Base-by-base conservation (phyloP, 1,140 invertebrate species). In the Maconellicoccus hirsutus region DNA sequence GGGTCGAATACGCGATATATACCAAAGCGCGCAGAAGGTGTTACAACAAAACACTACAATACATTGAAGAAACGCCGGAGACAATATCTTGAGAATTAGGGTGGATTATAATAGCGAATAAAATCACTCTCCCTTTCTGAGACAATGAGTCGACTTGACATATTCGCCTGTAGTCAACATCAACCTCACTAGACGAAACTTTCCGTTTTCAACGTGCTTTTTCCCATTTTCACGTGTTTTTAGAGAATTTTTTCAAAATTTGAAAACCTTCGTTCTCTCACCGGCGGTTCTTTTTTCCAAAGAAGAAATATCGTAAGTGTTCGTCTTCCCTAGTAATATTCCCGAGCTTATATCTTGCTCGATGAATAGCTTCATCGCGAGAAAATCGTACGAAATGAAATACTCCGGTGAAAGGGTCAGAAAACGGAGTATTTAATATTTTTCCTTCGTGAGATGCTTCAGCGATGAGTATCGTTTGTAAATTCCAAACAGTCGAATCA, bases 11-110 rank as follows among this genome's bases (percentile, higher is more conserved):
- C 33, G n/a, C 12, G n/a, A n/a, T n/a, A n/a, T n/a, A n/a, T n/a
- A n/a, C n/a, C n/a, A n/a, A n/a, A n/a, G n/a, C n/a, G n/a, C n/a
- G 42, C 6, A 14, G 42, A 52, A 52, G 42, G 42, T 52, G 42
- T 52, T 52, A 52, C 3, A 19, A 52, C 12, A 52, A 52, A 52
- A 52, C 42, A 52, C 42, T 19, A 52, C 33, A 38, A 6, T 52
- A 52, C n/a, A 52, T 19, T 8, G 6, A 52, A 52, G 42, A 14
- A 14, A 19, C n/a, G 16, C 42, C 42, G 42, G 42, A 52, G 42
- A 52, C 42, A 52, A 52, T 52, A 52, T 52, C 42, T 52, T 52
- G 42, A 52, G 42, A 52, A 52, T 52, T 52, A 52, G 42, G 42
- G 42, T 52, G 42, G 42, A 52, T 52, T 52, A 52, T 52, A 52